phyloP scores from a whole-genome alignment of 2,888 invertebrate genomes.

The Linnaemya vulpina region DNA sequence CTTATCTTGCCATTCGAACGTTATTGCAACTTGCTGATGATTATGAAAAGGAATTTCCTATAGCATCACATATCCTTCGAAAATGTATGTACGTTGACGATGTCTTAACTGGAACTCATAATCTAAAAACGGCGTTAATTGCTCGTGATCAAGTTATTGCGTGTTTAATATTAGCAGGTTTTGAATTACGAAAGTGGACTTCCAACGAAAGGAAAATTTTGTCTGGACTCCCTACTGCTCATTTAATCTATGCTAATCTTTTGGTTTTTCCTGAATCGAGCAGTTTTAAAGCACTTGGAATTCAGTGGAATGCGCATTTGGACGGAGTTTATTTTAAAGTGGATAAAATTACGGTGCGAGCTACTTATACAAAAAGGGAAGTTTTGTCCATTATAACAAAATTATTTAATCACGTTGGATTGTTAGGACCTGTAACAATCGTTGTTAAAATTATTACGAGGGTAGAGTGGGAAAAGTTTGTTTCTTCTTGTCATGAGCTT shows the following conservation, averaged over 20 bases:
- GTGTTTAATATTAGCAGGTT: slow-evolving; percentile 16
- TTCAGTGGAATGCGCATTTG: slow-evolving; percentile 4
- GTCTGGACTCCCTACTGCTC: no score
- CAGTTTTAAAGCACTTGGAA: background rate
- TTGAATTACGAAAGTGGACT: slow-evolving; percentile 38
- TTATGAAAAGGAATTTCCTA: background rate
- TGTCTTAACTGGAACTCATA: background rate
- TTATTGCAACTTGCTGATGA: background rate
- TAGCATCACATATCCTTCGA: background rate
- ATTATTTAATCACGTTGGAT: background rate
- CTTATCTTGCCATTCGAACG: background rate
- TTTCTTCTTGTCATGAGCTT: background rate
- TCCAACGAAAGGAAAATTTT: no score
- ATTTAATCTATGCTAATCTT: background rate
- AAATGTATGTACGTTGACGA: background rate
- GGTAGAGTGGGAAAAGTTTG: no score
- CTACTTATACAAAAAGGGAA: background rate
- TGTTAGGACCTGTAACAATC: background rate
- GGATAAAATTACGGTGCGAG: background rate
- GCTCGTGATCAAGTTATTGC: slow-evolving; percentile 57
- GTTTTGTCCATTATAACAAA: background rate
- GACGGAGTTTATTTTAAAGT: no score
- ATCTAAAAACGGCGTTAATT: background rate
- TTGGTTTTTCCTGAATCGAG: background rate
- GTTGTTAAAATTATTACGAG: background rate